These are phyloP conservation scores for Psilanteris sp. DNA, from an alignment of 1,140 invertebrate species.

Conservation along the genomic window DNA sequence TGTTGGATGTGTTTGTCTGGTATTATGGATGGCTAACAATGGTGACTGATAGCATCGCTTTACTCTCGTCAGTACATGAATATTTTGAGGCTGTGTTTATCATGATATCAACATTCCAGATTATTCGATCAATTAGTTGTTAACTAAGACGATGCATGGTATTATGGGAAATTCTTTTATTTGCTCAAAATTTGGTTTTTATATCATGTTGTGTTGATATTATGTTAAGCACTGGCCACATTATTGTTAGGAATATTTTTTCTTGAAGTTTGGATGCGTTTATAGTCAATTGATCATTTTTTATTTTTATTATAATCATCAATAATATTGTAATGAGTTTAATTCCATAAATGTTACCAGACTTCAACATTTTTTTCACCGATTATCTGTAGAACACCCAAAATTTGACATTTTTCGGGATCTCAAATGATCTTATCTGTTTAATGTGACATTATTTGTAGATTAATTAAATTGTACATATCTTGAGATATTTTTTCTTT, in stretches of 20 bases:
- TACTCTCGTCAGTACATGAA: conserved; percentile 43
- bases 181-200: neutral
- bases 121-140: neutral
- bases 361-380: neutral
- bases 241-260: neutral
- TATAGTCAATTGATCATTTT: too few species aligned
- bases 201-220: neutral
- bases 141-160: neutral
- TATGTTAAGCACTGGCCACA: neutral
- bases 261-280: conserved; percentile 11
- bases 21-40: conserved; percentile 74
- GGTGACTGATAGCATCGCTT: conserved; percentile 70
- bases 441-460: too few species aligned
- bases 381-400: neutral
- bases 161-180: neutral
- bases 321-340: too few species aligned
- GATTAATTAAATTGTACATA: conserved; percentile 15
- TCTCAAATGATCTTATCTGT: too few species aligned
- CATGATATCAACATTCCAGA: neutral
- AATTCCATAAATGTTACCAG: neutral
- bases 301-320: too few species aligned
- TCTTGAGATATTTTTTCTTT: neutral
- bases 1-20: conserved; percentile 73
- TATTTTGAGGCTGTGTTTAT: conserved; percentile 21
- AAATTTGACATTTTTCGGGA: conserved; percentile 21